Base-by-base conservation (phyloP, 2,888 invertebrate species). In the Merodon equestris region DNA sequence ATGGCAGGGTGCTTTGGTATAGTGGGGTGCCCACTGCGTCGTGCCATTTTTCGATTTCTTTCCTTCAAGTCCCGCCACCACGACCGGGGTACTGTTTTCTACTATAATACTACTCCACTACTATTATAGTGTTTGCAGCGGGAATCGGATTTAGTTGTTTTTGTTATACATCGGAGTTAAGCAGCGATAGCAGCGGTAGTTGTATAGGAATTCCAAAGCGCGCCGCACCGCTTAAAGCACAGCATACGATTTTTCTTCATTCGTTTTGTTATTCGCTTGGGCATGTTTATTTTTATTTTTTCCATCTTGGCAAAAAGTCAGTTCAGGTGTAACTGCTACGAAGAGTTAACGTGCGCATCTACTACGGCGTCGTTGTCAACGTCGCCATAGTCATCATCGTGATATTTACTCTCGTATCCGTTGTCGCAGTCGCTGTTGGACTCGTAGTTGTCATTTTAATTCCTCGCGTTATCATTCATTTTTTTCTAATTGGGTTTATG, bases 261-360 rank as follows among this genome's bases (percentile, higher is more conserved):
- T n/a, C n/a, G n/a, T n/a, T n/a, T n/a, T n/a, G n/a, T n/a, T 10
- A 27, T 54, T 60, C 57, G 48, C 57, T 72, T 57, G 47, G 58
- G 36, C 57, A 34, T 51, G 38, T 51, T 42, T 68, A 34, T 27
- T 66, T 60, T 42, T 61, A 50, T 70, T 75, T 70, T 70, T 66
- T 72, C 40, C n/a, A 45, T 47, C 67, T 67, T 77, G 58, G 70
- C 54, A 60, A 66, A 68, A 66, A 71, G 70, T 75, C 68, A 81
- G 81, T 81, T 81, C 81, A 81, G 81, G 74, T 81, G 74, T 81
- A 81, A 75, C 81, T 61, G 81, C 75, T 81, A 61, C 48, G 66
- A 71, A 70, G 81, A 81, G 81, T 66, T 71, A 81, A 81, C 81
- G 81, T 81, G 81, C 75, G 70, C 75, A 74, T 79, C 58, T 66